A percentile compares a stretch with the other conserved stretches of the same genome.
These are phyloP conservation scores for Lagenorhynchus albirostris DNA, from an alignment of 2,113 vertebrate species.

Conservation along the genomic window DNA sequence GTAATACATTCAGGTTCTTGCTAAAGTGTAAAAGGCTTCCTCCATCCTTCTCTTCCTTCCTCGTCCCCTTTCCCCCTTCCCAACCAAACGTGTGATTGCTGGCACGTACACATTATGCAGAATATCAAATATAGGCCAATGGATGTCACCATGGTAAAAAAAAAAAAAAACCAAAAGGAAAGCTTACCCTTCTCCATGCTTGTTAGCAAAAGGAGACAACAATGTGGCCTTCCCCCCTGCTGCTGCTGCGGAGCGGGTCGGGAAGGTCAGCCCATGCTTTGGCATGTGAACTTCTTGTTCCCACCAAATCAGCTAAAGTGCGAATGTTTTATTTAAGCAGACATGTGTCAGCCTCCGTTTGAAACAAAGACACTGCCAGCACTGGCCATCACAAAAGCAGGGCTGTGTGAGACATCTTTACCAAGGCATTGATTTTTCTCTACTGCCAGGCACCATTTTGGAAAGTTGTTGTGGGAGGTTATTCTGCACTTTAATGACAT, in stretches of 20 bases:
- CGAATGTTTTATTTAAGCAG: constrained; percentile 47
- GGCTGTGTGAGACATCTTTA: constrained; percentile 29
- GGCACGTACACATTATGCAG: not conserved
- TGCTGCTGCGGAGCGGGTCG: not conserved
- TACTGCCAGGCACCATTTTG: constrained; percentile 46
- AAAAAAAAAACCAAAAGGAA: not conserved
- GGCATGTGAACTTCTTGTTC: constrained; percentile 49
- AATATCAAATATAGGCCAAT: constrained; percentile 55
- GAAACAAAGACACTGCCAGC: constrained; percentile 46
- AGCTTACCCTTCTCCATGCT: constrained; percentile 7
- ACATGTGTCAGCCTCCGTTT: constrained; percentile 50
- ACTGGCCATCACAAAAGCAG: constrained; percentile 6
- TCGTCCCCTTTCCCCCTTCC: not conserved
- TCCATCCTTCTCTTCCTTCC: not conserved
- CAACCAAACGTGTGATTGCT: not conserved
- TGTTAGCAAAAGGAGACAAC: not conserved
- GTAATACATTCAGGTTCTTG: not conserved
- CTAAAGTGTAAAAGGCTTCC: not conserved
- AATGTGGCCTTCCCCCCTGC: not conserved
- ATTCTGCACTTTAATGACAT: not conserved
- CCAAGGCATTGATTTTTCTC: not conserved
- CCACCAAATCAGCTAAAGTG: constrained; percentile 50
- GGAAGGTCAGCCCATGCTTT: constrained; percentile 27
- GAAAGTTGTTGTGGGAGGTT: constrained; percentile 49
- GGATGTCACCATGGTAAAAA: constrained; percentile 49